A percentile compares a stretch with the other conserved stretches of the same genome.
Evolutionary conservation across 1,140 invertebrate species (phyloP).

Genomic region (Drosophila trapezifrons): DNA sequence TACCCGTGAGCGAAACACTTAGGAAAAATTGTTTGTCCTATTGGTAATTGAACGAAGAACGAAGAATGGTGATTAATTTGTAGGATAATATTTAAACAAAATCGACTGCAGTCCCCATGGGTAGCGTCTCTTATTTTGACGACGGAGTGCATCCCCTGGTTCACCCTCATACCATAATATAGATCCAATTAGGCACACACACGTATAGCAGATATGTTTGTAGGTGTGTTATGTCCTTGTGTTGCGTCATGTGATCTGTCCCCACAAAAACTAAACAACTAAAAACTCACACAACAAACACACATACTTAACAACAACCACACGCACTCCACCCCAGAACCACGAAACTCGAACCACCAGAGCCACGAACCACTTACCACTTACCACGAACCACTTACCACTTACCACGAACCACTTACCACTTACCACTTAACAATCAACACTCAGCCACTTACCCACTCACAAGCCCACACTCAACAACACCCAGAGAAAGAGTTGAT

Average conservation of each 20-base stretch:
- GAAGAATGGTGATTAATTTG: slow-evolving; percentile 24
- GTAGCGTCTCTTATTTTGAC: slow-evolving; percentile 77
- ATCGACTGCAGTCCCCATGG: slow-evolving; percentile 83
- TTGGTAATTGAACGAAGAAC: slow-evolving; percentile 11
- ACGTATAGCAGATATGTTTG: slow-evolving; percentile 64
- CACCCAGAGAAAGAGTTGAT: slow-evolving; percentile 47
- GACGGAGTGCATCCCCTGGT: slow-evolving; percentile 44
- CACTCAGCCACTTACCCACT: slow-evolving; percentile 16
- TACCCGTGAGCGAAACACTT: slow-evolving; percentile 24
- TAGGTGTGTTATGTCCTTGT: slow-evolving; percentile 72
- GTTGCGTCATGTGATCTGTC: slow-evolving; percentile 74
- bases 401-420: slow-evolving; percentile 15
- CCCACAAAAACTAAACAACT: slow-evolving; percentile 35
- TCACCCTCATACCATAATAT: slow-evolving; percentile 52
- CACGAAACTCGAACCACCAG: slow-evolving; percentile 1
- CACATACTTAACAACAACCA: slow-evolving; percentile 11
- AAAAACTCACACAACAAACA: slow-evolving; percentile 37
- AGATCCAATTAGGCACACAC: slow-evolving; percentile 50
- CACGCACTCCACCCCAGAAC: slow-evolving; percentile 14
- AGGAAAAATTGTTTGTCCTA: slow-evolving; percentile 13
- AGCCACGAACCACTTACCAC: slow-evolving; percentile 22
- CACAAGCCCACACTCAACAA: slow-evolving; percentile 15
- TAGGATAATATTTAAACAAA: slow-evolving; percentile 38
- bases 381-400: slow-evolving; percentile 14
- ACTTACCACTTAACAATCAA: slow-evolving; percentile 14